A percentile compares a stretch with the other conserved stretches of the same genome.
Evolutionary conservation across 2,113 vertebrate species (phyloP).

Genomic region (Melanerpes formicivorus): DNA sequence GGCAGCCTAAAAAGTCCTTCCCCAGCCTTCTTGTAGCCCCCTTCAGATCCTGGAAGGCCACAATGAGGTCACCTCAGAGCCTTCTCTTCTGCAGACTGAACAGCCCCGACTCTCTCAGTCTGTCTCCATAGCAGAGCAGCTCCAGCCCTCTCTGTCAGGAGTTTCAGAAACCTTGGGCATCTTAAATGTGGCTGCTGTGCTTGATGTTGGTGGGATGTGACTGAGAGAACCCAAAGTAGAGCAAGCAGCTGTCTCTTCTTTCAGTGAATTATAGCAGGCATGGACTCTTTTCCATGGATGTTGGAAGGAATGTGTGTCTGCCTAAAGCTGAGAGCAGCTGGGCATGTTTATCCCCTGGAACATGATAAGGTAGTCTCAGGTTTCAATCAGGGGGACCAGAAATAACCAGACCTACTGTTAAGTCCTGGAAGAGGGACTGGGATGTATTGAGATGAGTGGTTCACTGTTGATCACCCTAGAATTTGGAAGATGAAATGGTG

Average conservation of each 20-base stretch:
- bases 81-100: no score
- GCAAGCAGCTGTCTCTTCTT: not conserved
- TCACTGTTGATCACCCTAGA: not conserved
- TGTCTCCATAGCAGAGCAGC: no score
- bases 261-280: not conserved
- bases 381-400: constrained; percentile 31
- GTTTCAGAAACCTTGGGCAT: not conserved
- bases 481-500: not conserved
- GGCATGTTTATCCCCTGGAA: constrained; percentile 21
- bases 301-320: constrained; percentile 48
- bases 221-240: not conserved
- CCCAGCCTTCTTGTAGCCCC: no score
- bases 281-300: not conserved
- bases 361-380: not conserved
- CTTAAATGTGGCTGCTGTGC: not conserved
- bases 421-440: not conserved
- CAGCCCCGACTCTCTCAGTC: no score
- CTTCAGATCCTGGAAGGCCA: no score
- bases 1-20: no score
- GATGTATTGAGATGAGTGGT: not conserved
- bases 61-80: no score
- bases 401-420: constrained; percentile 8
- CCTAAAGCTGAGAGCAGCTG: constrained; percentile 46
- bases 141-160: no score
- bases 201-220: not conserved